Percentiles rank a stretch among this genome's conserved stretches.
Evolutionary conservation across 2,113 vertebrate genomes (phyloP).

Genomic region (Proterorhinus semilunaris): DNA sequence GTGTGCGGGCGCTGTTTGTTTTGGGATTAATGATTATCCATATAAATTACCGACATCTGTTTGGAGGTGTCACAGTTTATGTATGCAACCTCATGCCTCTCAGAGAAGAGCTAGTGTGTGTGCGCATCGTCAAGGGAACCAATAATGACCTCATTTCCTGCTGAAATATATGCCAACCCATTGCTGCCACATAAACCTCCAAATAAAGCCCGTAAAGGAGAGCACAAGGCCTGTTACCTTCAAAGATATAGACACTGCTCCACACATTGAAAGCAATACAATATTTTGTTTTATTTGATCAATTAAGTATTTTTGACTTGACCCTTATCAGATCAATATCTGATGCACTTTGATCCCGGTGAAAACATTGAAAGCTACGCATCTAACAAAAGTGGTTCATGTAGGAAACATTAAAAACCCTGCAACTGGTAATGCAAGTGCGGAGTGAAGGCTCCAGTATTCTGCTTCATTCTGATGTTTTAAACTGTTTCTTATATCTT

Average conservation of each 20-base stretch:
- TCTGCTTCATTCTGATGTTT: no score
- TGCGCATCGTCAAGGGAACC: background rate
- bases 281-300: background rate
- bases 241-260: constrained; percentile 13
- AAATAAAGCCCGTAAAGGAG: constrained; percentile 49
- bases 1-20: constrained; percentile 37
- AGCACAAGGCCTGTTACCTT: constrained; percentile 29
- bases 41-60: constrained; percentile 54
- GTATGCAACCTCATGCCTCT: constrained; percentile 55
- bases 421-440: no score
- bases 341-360: no score
- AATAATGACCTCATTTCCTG: constrained; percentile 60
- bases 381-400: no score
- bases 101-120: constrained; percentile 5
- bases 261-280: background rate
- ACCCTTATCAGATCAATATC: no score
- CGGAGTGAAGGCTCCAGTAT: no score
- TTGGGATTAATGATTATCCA: constrained; percentile 45
- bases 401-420: no score
- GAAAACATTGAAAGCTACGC: no score
- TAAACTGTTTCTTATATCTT: no score
- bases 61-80: constrained; percentile 42
- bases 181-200: constrained; percentile 55
- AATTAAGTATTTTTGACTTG: no score
- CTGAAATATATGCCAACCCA: constrained; percentile 56